Base-by-base conservation (phyloP, 1,140 invertebrate species). In the Drosophila parvula region DNA sequence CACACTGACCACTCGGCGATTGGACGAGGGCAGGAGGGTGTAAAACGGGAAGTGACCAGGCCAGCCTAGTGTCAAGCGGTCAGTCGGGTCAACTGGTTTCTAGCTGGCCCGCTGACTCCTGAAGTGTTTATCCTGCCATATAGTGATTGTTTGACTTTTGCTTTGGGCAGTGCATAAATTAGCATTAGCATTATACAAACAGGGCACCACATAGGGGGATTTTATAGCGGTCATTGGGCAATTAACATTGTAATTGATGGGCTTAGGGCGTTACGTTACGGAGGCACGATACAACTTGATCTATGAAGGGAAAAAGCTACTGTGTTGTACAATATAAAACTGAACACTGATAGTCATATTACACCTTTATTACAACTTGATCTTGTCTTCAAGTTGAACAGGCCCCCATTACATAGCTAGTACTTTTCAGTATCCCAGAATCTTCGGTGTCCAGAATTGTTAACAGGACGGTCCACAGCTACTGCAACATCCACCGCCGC, bases 161-260 rank as follows among this genome's bases (percentile, higher is more conserved):
- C 69, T 47, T 68, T 78, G 83, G 79, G 73, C 79, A 80, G 83
- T 83, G 84, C 84, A 88, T 88, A 88, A 89, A 89, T 88, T 88
- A 88, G 79, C 83, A 77, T 70, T 56, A 47, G 36, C 38, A 60
- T 65, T 74, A 48, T 27, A 14, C 41, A 8, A 30, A 28, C 32
- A 18, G 57, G 36, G 14, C 3, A 34, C 61, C n/a, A 43, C 41
- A 47, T n/a, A 48, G 34, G 65, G 36, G 69, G 38, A 11, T 47
- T 77, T 73, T 69, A 74, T 64, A 36, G 41, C 59, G 63, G 40
- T 77, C 71, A 50, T 75, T 64, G 48, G 48, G n/a, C 82, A 81
- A 78, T 85, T 85, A 85, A 53, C 53, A 67, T 18, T 12, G 56
- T 86, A 85, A 86, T 86, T 81, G 75, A 86, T 81, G 61, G 74